phyloP scores from a whole-genome alignment of 2,113 vertebrate species.

The Benthochromis sp. region DNA sequence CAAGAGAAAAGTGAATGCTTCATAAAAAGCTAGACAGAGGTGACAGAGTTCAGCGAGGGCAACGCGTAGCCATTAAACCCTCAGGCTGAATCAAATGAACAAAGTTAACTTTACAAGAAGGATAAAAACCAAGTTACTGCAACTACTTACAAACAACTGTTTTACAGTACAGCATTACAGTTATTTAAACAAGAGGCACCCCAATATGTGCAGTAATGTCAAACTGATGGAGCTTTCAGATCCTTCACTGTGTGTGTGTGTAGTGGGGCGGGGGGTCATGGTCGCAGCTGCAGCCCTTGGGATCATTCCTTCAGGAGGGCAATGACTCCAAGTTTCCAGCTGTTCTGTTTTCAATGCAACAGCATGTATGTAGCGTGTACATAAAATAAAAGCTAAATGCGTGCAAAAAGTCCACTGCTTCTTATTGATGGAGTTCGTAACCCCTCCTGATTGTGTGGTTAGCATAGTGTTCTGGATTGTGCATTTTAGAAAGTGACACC shows the following conservation, averaged over 20 bases:
- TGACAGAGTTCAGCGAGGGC: constrained; percentile 10
- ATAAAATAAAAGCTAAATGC: constrained; percentile 44
- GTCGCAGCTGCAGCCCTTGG: not conserved
- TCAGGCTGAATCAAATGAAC: not conserved
- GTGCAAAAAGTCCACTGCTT: constrained; percentile 25
- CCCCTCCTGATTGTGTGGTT: constrained; percentile 40
- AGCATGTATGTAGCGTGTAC: not conserved
- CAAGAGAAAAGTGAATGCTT: constrained; percentile 42
- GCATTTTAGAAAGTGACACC: constrained; percentile 35
- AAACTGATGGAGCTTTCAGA: not conserved
- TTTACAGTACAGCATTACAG: constrained; percentile 32
- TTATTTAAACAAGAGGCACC: constrained; percentile 24
- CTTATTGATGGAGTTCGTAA: not conserved
- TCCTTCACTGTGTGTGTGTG: not conserved
- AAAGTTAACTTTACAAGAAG: constrained; percentile 17
- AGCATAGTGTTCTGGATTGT: constrained; percentile 64
- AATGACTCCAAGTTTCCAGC: not conserved
- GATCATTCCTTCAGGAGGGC: not conserved
- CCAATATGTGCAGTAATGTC: constrained; percentile 8
- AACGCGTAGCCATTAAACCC: not conserved
- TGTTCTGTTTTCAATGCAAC: not conserved
- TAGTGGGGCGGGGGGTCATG: not conserved
- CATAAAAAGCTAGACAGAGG: constrained; percentile 47
- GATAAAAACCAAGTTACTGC: constrained; percentile 14
- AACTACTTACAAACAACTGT: constrained; percentile 19